phyloP scores from a whole-genome alignment of 2,888 invertebrate genomes.

The Pocota personata region DNA sequence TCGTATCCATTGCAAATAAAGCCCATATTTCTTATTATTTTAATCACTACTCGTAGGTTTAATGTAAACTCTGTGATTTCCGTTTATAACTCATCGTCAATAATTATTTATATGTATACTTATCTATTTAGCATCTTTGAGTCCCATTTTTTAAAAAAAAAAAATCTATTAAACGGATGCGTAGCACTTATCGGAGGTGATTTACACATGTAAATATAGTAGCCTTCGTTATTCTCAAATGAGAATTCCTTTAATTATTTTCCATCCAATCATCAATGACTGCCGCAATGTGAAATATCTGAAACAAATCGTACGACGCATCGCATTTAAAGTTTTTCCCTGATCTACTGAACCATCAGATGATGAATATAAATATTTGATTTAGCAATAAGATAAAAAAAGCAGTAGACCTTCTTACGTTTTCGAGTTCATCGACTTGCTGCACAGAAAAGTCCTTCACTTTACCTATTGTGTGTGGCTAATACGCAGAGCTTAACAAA shows the following conservation, averaged over 20 bases:
- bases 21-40: no score
- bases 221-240: background rate
- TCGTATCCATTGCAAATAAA: no score
- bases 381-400: background rate
- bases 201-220: background rate
- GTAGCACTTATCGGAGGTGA: background rate
- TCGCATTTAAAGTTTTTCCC: background rate
- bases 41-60: no score
- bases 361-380: background rate
- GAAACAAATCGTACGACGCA: background rate
- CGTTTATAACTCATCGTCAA: no score
- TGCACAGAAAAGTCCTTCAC: constrained; percentile 33
- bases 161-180: background rate
- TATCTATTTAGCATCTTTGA: no score
- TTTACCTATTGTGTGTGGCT: background rate
- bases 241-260: background rate
- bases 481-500: constrained; percentile 11
- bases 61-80: no score
- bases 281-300: no score
- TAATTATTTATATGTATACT: no score
- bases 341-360: background rate
- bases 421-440: constrained; percentile 46
- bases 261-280: background rate
- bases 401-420: constrained; percentile 27
- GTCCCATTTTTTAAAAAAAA: no score